Evolutionary conservation across 2,113 vertebrate species (phyloP), one percentile per base, ranked within the genome.

Genomic region (Aplodontia rufa): DNA sequence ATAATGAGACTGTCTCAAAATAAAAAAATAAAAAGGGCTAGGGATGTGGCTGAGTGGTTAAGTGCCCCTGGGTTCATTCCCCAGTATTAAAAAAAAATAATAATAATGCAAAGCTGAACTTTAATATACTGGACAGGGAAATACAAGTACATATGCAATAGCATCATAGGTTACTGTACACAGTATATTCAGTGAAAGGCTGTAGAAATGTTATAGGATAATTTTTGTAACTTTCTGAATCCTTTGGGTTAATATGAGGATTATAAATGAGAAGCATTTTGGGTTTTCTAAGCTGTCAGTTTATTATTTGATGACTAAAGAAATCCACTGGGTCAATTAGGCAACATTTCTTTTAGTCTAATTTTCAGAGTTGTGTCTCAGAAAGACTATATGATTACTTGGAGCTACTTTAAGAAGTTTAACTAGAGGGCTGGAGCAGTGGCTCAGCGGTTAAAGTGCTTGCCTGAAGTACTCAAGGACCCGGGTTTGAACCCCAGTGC

Each of bases 301-400:
- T 35, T n/a, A 83, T 17, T 82, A 78, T 87, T 92, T 95, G 30
- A 87, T 83, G 37, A 51, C 72, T 64, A 87, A 83, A 85, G 35
- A 80, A 69, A 68, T 79, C 71, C 32, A 83, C 35, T 20, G 8
- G 81, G 9, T 51, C 30, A 74, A 22, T 86, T 55, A 69, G 83
- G 42, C 32, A 55, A 49, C 26, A 24, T 81, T 71, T 76, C 47
- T 83, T 60, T 74, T 47, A 62, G 82, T 45, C 3, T 17, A 81
- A 60, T 87, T 71, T 94, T 89, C 55, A 87, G 35, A 80, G 16
- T 45, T 96, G 8, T 35, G 2, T 71, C 60, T 86, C 45, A 76
- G 30, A 60, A 42, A 91, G 55, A 51, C 37, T 69, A 24, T 74
- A 68, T 75, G 37, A 75, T 75, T 74, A n/a, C 68, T 60, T 66